Evolutionary conservation across 2,888 invertebrate species (phyloP).

Genomic region (Deroplatys truncata): DNA sequence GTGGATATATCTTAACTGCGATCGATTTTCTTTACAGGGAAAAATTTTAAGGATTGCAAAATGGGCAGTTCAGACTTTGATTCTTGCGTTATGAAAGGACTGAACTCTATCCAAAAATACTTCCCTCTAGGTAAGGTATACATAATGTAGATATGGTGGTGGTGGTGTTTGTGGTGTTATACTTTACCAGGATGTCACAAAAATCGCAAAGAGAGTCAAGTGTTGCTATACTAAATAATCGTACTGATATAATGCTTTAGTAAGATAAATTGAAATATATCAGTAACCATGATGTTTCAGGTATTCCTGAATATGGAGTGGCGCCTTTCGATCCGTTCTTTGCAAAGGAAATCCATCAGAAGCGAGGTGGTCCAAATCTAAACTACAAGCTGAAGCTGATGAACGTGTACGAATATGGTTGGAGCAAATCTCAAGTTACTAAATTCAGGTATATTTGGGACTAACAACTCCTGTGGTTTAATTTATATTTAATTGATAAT

Average conservation of each 20-base stretch:
- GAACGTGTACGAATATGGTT: conserved; percentile 72
- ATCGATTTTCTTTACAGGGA: conserved; percentile 37
- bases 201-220: no score
- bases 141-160: background rate
- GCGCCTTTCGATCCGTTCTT: conserved; percentile 76
- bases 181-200: no score
- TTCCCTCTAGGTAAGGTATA: conserved; percentile 60
- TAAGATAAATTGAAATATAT: no score
- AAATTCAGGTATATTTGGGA: conserved; percentile 58
- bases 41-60: conserved; percentile 56
- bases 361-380: conserved; percentile 57
- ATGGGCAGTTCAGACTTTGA: conserved; percentile 62
- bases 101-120: conserved; percentile 66
- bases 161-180: no score
- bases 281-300: conserved; percentile 43
- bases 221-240: no score
- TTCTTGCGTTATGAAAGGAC: conserved; percentile 64
- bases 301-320: conserved; percentile 67
- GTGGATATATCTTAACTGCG: no score
- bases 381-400: conserved; percentile 67
- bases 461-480: no score
- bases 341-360: conserved; percentile 60
- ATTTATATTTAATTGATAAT: no score
- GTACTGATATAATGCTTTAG: no score
- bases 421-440: conserved; percentile 71